Evolutionary conservation across 2,113 vertebrate species (phyloP).

Genomic region (Herpetotheres cachinnans): DNA sequence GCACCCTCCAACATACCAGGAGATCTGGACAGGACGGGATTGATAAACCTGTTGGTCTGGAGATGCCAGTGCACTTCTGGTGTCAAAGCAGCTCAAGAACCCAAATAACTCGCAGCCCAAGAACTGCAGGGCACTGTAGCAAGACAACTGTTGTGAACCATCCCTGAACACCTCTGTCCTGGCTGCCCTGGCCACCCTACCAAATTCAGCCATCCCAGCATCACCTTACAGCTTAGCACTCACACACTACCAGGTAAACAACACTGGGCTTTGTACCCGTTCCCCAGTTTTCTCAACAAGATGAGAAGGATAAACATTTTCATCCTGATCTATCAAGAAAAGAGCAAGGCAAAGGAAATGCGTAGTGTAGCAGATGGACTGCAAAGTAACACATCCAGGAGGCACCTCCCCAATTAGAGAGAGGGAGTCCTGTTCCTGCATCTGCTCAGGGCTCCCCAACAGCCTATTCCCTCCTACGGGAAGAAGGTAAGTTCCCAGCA

Average conservation of each 20-base stretch:
- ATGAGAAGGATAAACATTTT: fast-evolving
- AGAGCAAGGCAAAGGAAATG: neutral
- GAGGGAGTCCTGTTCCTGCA: neutral
- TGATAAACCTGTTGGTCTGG: neutral
- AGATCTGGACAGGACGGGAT: too few species aligned
- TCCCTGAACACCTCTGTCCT: neutral
- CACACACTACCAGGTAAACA: fast-evolving
- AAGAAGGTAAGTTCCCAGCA: neutral
- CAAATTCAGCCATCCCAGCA: neutral
- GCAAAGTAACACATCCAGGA: neutral
- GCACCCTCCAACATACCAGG: too few species aligned
- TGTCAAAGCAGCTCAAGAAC: neutral
- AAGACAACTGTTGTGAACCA: neutral
- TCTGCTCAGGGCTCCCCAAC: neutral
- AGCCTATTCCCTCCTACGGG: neutral
- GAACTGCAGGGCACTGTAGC: neutral
- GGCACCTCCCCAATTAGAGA: neutral
- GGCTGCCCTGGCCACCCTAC: neutral
- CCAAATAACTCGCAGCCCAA: neutral
- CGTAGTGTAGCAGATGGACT: neutral
- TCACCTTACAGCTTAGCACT: neutral
- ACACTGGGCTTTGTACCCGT: fast-evolving
- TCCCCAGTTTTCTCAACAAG: neutral
- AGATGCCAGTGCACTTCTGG: neutral
- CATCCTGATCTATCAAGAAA: neutral